These are phyloP conservation scores for Drosophila lacertosa DNA, from an alignment of 1,140 invertebrate genomes.

Conservation along the genomic window DNA sequence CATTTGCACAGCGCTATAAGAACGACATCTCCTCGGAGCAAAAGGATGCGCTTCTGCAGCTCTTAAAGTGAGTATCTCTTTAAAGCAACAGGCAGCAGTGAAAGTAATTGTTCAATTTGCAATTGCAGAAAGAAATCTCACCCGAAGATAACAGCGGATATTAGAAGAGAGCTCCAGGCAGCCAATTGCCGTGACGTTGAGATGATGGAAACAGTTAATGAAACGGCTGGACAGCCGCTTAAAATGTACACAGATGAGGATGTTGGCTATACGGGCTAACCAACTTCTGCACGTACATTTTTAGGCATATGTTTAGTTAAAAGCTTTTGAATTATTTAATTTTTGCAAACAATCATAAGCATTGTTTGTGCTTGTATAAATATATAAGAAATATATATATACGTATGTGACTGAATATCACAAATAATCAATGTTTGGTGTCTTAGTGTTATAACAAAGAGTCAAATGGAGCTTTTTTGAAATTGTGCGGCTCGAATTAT, in stretches of 20 bases:
- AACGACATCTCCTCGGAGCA: slow-evolving; percentile 97
- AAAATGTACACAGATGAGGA: slow-evolving; percentile 81
- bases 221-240: slow-evolving; percentile 44
- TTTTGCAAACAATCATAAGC: slow-evolving; percentile 11
- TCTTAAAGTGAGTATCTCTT: slow-evolving; percentile 86
- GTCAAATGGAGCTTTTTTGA: too few relatives aligned
- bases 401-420: slow-evolving; percentile 26
- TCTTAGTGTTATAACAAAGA: too few relatives aligned
- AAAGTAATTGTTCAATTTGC: not conserved
- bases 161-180: slow-evolving; percentile 92
- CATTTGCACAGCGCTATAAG: slow-evolving; percentile 98
- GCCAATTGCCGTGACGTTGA: slow-evolving; percentile 93
- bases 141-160: slow-evolving; percentile 92
- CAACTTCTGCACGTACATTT: not conserved
- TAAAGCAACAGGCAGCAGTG: not conserved
- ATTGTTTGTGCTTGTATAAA: slow-evolving; percentile 41
- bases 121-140: slow-evolving; percentile 89
- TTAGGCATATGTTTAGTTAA: slow-evolving; percentile 8
- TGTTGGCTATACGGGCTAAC: slow-evolving; percentile 60
- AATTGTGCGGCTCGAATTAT: too few relatives aligned
- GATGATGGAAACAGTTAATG: slow-evolving; percentile 83
- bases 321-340: slow-evolving; percentile 47
- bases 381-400: slow-evolving; percentile 37
- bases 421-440: not conserved
- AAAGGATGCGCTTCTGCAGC: slow-evolving; percentile 91